phyloP scores from a whole-genome alignment of 2,888 invertebrate species.

The Therioaphis trifolii region DNA sequence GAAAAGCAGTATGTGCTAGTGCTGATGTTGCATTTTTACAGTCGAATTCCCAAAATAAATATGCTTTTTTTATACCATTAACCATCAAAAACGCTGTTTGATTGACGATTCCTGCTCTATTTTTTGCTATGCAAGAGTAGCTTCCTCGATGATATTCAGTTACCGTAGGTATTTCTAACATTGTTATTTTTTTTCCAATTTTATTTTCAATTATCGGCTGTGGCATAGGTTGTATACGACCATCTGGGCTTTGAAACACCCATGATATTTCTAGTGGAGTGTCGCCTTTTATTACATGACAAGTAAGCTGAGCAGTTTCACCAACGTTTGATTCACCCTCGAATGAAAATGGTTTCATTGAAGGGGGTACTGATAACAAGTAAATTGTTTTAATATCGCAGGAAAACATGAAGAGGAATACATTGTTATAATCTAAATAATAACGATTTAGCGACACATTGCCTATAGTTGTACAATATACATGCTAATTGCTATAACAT shows the following conservation, averaged over 20 bases:
- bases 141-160: conserved; percentile 79
- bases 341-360: conserved; percentile 67
- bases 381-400: conserved; percentile 29
- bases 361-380: conserved; percentile 65
- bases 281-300: conserved; percentile 68
- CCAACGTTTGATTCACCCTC: conserved; percentile 67
- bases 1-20: conserved; percentile 42
- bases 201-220: conserved; percentile 57
- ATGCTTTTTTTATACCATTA: conserved; percentile 29
- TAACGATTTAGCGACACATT: conserved; percentile 10
- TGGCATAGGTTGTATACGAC: conserved; percentile 52
- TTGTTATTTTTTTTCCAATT: conserved; percentile 70
- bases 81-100: conserved; percentile 74
- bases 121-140: conserved; percentile 81
- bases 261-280: conserved; percentile 67
- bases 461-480: conserved; percentile 19
- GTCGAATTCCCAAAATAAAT: conserved; percentile 8
- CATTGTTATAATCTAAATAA: conserved; percentile 15
- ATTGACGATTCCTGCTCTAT: conserved; percentile 78
- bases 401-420: conserved; percentile 26
- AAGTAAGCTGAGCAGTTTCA: conserved; percentile 67
- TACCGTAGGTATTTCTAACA: conserved; percentile 76
- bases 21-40: conserved; percentile 32
- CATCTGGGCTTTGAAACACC: conserved; percentile 72
- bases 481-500: conserved; percentile 18